Evolutionary conservation across 2,888 invertebrate genomes (phyloP).

Genomic region (Callimorpha dominula): DNA sequence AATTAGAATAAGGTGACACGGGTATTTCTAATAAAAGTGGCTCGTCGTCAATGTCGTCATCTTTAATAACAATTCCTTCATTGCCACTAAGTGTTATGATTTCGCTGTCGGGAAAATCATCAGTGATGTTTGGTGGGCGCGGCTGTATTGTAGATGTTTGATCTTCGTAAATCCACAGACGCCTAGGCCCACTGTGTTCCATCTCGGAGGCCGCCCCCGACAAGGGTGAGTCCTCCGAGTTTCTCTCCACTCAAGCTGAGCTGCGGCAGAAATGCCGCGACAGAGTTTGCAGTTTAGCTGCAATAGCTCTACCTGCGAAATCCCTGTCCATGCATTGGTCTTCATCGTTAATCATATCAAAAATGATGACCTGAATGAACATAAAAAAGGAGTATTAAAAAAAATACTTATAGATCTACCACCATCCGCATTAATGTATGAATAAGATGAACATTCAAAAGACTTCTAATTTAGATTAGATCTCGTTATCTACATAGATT

Average conservation of each 20-base stretch:
- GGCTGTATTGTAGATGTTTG: background rate
- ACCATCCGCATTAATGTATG: too few species aligned
- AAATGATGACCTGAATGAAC: background rate
- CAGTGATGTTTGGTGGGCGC: too few species aligned
- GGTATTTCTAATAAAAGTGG: slow-evolving; percentile 11
- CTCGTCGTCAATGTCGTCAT: background rate
- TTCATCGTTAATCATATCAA: background rate
- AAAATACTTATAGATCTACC: too few species aligned
- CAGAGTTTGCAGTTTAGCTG: background rate
- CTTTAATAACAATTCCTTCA: background rate
- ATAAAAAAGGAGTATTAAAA: background rate
- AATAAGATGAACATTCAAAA: too few species aligned
- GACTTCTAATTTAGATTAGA: too few species aligned
- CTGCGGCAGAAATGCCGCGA: background rate
- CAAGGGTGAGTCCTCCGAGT: slow-evolving; percentile 14
- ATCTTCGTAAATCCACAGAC: slow-evolving; percentile 7
- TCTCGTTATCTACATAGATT: too few species aligned
- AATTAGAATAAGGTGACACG: background rate
- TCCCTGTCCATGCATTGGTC: background rate
- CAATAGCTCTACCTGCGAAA: background rate
- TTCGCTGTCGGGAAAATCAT: background rate
- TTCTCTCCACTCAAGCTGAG: slow-evolving; percentile 11
- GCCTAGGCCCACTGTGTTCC: background rate
- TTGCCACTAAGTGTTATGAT: background rate
- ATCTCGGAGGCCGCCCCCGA: slow-evolving; percentile 16